Conservation (phyloP, 2,888 invertebrate species). For the Diaphora mendica region DNA sequence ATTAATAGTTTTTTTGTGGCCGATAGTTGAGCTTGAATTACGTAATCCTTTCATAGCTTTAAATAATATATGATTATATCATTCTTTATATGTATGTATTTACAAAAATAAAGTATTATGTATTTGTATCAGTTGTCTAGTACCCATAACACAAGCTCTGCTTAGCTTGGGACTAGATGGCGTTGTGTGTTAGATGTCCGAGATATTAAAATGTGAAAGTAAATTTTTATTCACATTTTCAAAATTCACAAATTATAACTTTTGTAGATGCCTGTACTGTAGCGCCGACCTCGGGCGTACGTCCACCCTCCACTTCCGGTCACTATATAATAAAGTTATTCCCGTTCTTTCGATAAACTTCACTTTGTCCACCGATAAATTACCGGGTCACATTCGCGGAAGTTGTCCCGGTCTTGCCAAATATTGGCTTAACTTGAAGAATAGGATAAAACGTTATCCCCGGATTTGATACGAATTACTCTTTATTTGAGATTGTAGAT, state of each 20-base stretch:
- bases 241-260: conserved; percentile 31
- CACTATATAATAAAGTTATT: conserved; percentile 87
- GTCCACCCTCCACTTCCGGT: conserved; percentile 78
- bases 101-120: no score
- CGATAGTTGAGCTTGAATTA: not conserved
- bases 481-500: conserved; percentile 59
- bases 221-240: not conserved
- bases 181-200: no score
- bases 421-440: conserved; percentile 85
- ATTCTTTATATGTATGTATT: no score
- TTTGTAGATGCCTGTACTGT: conserved; percentile 56
- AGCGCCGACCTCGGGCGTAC: conserved; percentile 51
- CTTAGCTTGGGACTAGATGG: no score
- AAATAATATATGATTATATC: no score
- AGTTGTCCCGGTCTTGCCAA: conserved; percentile 70
- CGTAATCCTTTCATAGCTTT: not conserved
- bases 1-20: not conserved
- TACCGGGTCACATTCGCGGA: conserved; percentile 79
- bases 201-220: no score
- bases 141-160: no score
- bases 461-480: conserved; percentile 72
- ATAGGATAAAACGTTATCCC: conserved; percentile 64
- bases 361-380: conserved; percentile 85
- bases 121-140: no score
- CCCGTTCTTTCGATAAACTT: conserved; percentile 86